Base-by-base conservation (phyloP, 2,888 invertebrate genomes). In the Melangyna quadrimaculata region DNA sequence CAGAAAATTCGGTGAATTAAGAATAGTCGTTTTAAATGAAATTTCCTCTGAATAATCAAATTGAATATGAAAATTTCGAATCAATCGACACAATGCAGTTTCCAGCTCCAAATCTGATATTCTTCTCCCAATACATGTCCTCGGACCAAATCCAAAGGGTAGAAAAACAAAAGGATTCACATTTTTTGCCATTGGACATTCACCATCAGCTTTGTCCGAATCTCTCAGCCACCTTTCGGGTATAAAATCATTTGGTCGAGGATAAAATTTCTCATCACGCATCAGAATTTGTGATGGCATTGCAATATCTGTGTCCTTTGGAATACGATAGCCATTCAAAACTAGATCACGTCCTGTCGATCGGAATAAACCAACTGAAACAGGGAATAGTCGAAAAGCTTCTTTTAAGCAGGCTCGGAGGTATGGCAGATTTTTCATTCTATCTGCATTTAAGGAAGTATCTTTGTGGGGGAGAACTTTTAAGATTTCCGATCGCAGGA, bases 401-500 rank as follows among this genome's bases (percentile, higher is more conserved):
- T 96, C 96, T 89, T 95, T 96, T 37, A 96, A 93, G 88, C 95
- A 95, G 0, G 95, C 95, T 88, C 93, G 94, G 14, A 96, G 89
- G 89, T 95, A 96, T 0, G 93, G 93, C 71, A 94, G 91, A 63
- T 92, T 90, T 19, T 92, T 90, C 55, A 94, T 89, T 86, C 92
- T 90, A 3, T 92, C 90, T 0, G 90, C 88, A 0, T 92, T 93
- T 8, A 94, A 87, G 14, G 89, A 88, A 0, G 91, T 89, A 40
- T 90, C 87, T 63, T 90, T 91, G 2, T 89, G 83, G 0, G 93
- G 91, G 35, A 93, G 88, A 14, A 92, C 89, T 0, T 89, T 90
- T 0, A 90, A 74, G 10, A 94, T 89, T 90, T 95, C 95, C 51
- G 93, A 90, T 57, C 94, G 92, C 10, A 96, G 91, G 88, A 93